Conservation (phyloP, 1,140 invertebrate genomes). For the Drosophila tsacasi region DNA sequence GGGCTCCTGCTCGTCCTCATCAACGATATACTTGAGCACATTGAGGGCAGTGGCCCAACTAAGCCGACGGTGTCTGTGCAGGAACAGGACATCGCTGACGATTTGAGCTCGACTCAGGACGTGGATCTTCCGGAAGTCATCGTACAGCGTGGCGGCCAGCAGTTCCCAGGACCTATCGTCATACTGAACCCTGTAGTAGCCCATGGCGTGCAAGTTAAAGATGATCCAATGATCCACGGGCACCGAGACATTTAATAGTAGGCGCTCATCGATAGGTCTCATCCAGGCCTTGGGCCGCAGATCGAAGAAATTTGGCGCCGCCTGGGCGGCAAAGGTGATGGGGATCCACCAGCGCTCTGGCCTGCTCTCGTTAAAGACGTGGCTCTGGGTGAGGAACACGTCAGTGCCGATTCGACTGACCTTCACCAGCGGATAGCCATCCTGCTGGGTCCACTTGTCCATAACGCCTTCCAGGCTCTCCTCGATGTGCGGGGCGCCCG, state of each 20-base stretch:
- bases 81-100: conserved; percentile 90
- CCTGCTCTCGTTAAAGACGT: conserved; percentile 65
- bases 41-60: conserved; percentile 24
- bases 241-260: conserved; percentile 72
- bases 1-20: conserved; percentile 47
- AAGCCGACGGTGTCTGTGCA: conserved; percentile 69
- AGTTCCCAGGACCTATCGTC: conserved; percentile 89
- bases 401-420: conserved; percentile 86
- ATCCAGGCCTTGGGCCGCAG: conserved; percentile 88
- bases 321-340: conserved; percentile 88
- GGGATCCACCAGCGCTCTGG: conserved; percentile 86
- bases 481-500: conserved; percentile 75
- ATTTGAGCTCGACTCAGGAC: conserved; percentile 91
- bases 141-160: conserved; percentile 86
- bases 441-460: conserved; percentile 92
- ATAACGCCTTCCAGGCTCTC: conserved; percentile 87
- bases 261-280: conserved; percentile 56
- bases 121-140: conserved; percentile 87
- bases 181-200: conserved; percentile 91
- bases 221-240: conserved; percentile 86
- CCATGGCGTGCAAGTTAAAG: conserved; percentile 87
- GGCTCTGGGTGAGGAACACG: conserved; percentile 85
- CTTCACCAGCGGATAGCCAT: conserved; percentile 91
- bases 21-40: conserved; percentile 42
- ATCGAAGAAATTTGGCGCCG: conserved; percentile 87